Evolutionary conservation across 2,888 invertebrate species (phyloP).

Genomic region (Dicyrtomina minuta): DNA sequence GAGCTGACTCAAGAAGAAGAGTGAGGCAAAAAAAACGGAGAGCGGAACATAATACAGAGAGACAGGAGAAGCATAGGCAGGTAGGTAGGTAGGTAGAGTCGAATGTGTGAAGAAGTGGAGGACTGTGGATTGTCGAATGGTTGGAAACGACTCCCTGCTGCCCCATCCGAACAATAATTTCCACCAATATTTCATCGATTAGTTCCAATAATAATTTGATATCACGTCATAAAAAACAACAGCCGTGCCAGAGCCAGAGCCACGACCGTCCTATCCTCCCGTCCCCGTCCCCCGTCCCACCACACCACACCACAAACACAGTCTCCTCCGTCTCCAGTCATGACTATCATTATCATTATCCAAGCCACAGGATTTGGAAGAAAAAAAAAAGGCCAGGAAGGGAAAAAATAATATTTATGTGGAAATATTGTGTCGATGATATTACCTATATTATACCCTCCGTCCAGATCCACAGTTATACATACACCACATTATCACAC

Average conservation of each 20-base stretch:
- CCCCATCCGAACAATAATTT: slow-evolving; percentile 52
- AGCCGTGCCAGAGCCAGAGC: too few species aligned
- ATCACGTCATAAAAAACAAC: slow-evolving; percentile 30
- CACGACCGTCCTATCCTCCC: too few species aligned
- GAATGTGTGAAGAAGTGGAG: too few species aligned
- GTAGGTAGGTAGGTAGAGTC: too few species aligned
- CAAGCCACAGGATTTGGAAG: not conserved
- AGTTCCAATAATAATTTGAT: slow-evolving; percentile 51
- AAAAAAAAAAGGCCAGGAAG: not conserved
- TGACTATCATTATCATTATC: not conserved
- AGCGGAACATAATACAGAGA: too few species aligned
- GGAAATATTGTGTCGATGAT: not conserved
- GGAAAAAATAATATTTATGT: not conserved
- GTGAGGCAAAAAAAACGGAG: not conserved
- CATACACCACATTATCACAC: not conserved
- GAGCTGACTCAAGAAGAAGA: too few species aligned
- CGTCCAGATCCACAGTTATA: not conserved
- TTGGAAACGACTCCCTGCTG: slow-evolving; percentile 46
- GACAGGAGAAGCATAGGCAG: too few species aligned
- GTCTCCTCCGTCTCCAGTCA: not conserved
- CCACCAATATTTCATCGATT: slow-evolving; percentile 54
- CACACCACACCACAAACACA: not conserved
- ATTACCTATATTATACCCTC: not conserved
- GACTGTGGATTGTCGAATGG: not conserved
- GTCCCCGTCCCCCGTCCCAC: not conserved